Conservation (phyloP, 2,113 vertebrate species). For the Opisthocomus hoazin region DNA sequence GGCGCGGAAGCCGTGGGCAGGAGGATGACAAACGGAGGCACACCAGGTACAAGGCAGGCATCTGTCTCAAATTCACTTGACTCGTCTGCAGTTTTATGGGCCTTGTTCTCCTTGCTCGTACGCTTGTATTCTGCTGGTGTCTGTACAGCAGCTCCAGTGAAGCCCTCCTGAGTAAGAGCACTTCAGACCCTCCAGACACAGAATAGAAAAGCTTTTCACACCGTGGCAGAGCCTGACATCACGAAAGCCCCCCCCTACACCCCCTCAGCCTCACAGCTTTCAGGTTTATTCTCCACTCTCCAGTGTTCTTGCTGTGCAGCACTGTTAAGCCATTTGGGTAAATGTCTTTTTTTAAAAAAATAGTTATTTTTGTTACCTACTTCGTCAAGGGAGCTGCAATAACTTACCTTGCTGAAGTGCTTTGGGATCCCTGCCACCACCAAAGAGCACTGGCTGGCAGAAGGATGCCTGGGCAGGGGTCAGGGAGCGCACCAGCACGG, state of each 20-base stretch:
- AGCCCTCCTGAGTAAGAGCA: not conserved
- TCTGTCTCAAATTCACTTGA: not conserved
- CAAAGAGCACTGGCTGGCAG: fast-evolving
- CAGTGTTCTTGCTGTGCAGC: fast-evolving
- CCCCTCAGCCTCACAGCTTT: not conserved
- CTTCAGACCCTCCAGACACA: not conserved
- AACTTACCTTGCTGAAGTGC: not conserved
- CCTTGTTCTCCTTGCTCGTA: not conserved
- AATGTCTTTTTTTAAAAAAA: too few relatives aligned
- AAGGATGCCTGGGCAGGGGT: not conserved
- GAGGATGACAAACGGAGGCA: not conserved
- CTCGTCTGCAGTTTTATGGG: not conserved
- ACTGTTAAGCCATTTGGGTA: not conserved
- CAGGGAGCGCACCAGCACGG: fast-evolving
- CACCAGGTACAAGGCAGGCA: not conserved
- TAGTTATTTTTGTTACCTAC: not conserved
- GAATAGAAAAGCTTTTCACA: not conserved
- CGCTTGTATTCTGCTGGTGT: not conserved
- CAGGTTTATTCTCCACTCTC: not conserved
- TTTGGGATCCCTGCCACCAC: not conserved
- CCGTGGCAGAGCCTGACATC: not conserved
- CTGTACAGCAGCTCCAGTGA: not conserved
- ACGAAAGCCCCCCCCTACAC: fast-evolving
- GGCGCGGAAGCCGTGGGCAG: not conserved
- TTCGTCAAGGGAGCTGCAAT: not conserved